Evolutionary conservation across 35 echinoderm and acorn worm genomes (phyloP), one percentile per base, ranked within the genome.

Genomic region (Heliocidaris erythrogramma): DNA sequence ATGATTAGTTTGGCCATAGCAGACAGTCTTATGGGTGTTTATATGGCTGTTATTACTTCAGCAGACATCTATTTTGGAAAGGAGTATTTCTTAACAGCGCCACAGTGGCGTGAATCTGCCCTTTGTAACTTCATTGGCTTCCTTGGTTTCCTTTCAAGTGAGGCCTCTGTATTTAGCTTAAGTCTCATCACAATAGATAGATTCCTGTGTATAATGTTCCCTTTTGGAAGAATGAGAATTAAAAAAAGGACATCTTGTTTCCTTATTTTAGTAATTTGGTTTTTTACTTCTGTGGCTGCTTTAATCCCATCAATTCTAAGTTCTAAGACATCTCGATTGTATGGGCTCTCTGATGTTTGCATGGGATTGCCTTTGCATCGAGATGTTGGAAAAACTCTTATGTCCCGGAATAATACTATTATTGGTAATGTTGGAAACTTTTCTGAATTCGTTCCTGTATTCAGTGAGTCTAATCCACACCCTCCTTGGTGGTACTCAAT

Each of bases 111-210:
- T n/a, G 48, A 92, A 27, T 92, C 90, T 27, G 7, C 7, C 35
- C 32, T 92, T 7, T 92, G 90, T 29, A 1, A 91, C 18, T 17
- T 95, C 30, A 91, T 92, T 27, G 96, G 96, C 29, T 49, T 97
- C 30, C 84, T 95, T 12, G 92, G 90, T 18, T 90, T 95, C 4
- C 48, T 95, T 4, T 93, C 96, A 31, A 97, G 96, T 90, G 96
- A 94, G 59, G 92, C 90, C 5, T 97, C 96, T 59, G 92, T 94
- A 13, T 94, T 97, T 27, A 88, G 48, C 27, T 31, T 97, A 21
- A 97, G 92, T 30, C 90, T 97, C 5, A 95, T 97, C 31, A 97
- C 93, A 18, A 86, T 95, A 49, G 96, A 97, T 65, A 95, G 96
- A 11, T 97, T 95, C 53, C 49, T 95, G 5, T 97, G 96, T 94